Evolutionary conservation across 2,797 vertebrate genomes (phyloP), one percentile per base, ranked within the genome.

Genomic region (Crocodylus rhombifer): DNA sequence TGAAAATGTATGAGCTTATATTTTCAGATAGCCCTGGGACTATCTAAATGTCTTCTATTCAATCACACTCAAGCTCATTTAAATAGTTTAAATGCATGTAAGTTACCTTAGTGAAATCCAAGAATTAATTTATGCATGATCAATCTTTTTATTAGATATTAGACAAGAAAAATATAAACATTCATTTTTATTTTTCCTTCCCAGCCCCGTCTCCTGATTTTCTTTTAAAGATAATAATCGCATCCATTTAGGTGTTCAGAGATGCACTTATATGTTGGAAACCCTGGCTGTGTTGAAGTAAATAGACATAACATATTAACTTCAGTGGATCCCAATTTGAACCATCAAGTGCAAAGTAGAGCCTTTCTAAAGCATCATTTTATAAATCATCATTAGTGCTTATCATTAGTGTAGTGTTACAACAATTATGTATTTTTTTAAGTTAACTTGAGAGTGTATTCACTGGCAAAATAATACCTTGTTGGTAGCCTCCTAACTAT

Each of bases 41-140:
- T 89, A 42, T 86, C 65, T 81, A 74, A 80, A 79, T 80, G 36
- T 18, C 2, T 91, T 94, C 11, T 26, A 7, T 90, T 36, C 4
- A 69, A 80, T 93, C 23, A 69, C 56, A 42, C 65, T 88, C 20
- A 86, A 64, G n/a, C 3, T 4, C 84, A 16, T 73, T 36, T 36
- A 85, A 92, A 91, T 13, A 88, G 62, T 87, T 42, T 93, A 92
- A 88, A 91, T 95, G 20, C 20, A 61, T 82, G 91, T 61, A 87
- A 95, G 86, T 42, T 58, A 74, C 81, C 42, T 79, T 5, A 95
- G 63, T 79, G 62, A n/a, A 89, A 91, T 80, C 76, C 14, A 87
- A 77, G 86, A 90, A 73, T 81, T 92, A 88, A 77, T 67, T 77
- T 60, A 91, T 74, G 42, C 9, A 60, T 55, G 93, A 74, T 91